Evolutionary conservation across 2,888 invertebrate genomes (phyloP), one percentile per base, ranked within the genome.

Genomic region (Spialia ferax): DNA sequence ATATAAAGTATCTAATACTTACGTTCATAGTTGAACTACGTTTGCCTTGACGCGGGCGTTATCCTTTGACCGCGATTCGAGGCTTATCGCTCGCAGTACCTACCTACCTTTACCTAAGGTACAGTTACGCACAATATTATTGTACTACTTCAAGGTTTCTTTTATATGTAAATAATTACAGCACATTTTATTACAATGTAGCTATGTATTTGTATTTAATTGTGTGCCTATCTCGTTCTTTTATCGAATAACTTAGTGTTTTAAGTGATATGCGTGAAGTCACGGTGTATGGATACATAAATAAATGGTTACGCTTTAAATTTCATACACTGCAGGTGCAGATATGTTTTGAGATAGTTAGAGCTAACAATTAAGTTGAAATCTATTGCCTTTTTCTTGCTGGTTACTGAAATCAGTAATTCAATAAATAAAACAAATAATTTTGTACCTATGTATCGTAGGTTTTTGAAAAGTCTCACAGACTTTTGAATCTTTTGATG

Each of bases 31-130:
- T 55, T 73, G 73, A 70, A 77, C 79, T 84, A 79, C 70, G 83
- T 80, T 87, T 77, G 88, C 91, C 91, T 91, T 91, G 91, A 77
- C 71, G 84, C 82, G 91, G 89, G 73, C 89, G 83, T 91, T 91
- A 88, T 86, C 89, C 91, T 82, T 83, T 66, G 66, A 66, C 66
- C 66, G 66, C 66, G 65, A 66, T 66, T 59, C 65, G 26, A 69
- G 72, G 77, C 82, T 88, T 87, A 87, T 87, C 84, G 76, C 73
- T 70, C 73, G 75, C 7, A 75, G n/a, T n/a, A n/a, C n/a, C n/a
- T n/a, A n/a, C n/a, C n/a, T 69, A 64, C 82, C 79, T 86, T 85
- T 84, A 83, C 81, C 71, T 71, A 75, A 71, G 75, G 79, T 79
- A 75, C 79, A 52, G 52, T 29, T 56, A 65, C 55, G 66, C 54